Conservation (phyloP, 1,140 invertebrate genomes). For the Macrobrachium rosenbergii region DNA sequence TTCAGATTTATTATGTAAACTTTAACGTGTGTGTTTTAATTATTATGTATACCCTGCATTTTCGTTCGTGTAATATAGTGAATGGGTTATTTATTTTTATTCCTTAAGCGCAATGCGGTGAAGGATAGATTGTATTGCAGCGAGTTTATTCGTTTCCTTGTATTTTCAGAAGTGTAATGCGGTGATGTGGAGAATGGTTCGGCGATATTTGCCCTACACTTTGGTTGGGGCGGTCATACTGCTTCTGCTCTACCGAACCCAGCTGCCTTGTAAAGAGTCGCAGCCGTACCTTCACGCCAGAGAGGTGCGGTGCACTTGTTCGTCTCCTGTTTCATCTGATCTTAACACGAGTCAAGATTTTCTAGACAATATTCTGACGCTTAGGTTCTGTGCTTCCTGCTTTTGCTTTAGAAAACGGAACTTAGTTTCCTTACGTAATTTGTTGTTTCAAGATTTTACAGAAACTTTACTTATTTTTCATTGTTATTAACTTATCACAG, state of each 20-base stretch:
- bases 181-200: constrained; percentile 57
- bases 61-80: no score
- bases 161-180: constrained; percentile 45
- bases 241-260: constrained; percentile 47
- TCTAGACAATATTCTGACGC: no score
- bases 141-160: background rate
- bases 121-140: background rate
- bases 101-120: background rate
- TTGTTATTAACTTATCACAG: no score
- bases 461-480: no score
- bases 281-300: background rate
- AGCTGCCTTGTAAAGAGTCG: constrained; percentile 24
- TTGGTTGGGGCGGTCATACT: constrained; percentile 32
- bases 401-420: background rate
- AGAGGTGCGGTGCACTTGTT: background rate
- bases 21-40: no score
- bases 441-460: background rate
- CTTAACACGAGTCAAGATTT: no score
- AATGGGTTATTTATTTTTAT: background rate
- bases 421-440: no score
- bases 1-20: no score
- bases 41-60: no score
- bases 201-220: constrained; percentile 42
- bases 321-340: no score
- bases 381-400: no score